Evolutionary conservation across 2,888 invertebrate species (phyloP), one percentile per base, ranked within the genome.

Genomic region (Drosophila cognata): DNA sequence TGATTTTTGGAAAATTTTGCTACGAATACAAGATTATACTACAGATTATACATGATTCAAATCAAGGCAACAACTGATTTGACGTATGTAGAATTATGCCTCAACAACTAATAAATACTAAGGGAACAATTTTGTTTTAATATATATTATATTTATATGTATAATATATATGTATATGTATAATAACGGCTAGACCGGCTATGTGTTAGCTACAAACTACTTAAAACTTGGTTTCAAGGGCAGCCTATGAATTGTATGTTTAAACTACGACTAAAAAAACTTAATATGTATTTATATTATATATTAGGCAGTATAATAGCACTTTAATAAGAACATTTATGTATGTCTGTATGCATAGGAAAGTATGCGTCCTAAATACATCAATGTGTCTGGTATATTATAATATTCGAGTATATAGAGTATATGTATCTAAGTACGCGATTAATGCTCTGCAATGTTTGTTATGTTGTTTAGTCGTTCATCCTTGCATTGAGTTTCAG

Each of bases 211-310:
- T 83, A 81, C 35, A 21, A 67, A 66, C 78, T 75, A 78, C 41
- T 71, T 72, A 84, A 84, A 82, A 82, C 78, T 84, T 78, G 62
- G 78, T 82, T 82, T 84, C 66, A 75, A 61, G 72, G 81, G 82
- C 84, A 82, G 82, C 77, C 79, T 74, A 64, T 60, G 68, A 56
- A 63, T 36, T 41, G 35, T 61, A 61, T 66, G 67, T 52, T 56
- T 57, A 56, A 46, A 69, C 65, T 74, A 65, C 36, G 35, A 46
- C 53, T 74, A 71, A 33, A 62, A 51, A 55, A 51, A 67, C 29
- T 51, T 52, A 63, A 41, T 33, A 66, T 46, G 16, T 52, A 29
- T 66, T 56, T 60, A 63, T 46, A 56, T 46, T 25, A 46, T 46
- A 46, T 16, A 61, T 59, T 77, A 77, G 48, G 71, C 52, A 75